Conservation (phyloP, 2,888 invertebrate genomes). For the Cartodere bifasciata region DNA sequence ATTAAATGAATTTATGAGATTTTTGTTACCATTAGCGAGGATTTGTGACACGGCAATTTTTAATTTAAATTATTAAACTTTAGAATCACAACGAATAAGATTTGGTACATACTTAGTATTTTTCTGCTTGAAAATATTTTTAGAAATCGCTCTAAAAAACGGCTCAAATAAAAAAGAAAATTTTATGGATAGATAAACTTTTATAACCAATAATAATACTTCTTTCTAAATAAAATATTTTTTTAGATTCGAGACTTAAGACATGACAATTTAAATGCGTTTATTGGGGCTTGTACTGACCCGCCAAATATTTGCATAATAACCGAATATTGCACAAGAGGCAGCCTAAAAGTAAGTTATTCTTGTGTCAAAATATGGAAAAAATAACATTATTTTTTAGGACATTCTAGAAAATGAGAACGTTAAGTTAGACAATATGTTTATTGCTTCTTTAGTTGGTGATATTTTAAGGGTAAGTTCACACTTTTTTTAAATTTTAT, state of each 20-base stretch:
- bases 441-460: conserved; percentile 86
- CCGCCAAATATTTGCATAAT: conserved; percentile 82
- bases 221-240: conserved; percentile 7
- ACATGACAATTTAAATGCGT: conserved; percentile 84
- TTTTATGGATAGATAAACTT: too few relatives aligned
- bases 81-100: too few relatives aligned
- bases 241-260: conserved; percentile 75
- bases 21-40: too few relatives aligned
- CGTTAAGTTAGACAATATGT: conserved; percentile 91
- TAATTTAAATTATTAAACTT: too few relatives aligned
- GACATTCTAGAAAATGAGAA: conserved; percentile 92
- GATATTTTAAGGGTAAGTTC: conserved; percentile 79
- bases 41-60: too few relatives aligned
- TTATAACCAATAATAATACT: too few relatives aligned
- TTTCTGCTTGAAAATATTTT: too few relatives aligned
- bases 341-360: conserved; percentile 68
- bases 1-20: too few relatives aligned
- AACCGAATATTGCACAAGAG: conserved; percentile 79
- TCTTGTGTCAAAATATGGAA: conserved; percentile 4
- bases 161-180: too few relatives aligned
- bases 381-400: conserved; percentile 34
- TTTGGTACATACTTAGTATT: too few relatives aligned
- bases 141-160: too few relatives aligned
- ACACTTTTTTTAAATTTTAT: not conserved
- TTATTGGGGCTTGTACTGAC: conserved; percentile 85